Percentiles rank a stretch among this genome's conserved stretches.
phyloP scores from a whole-genome alignment of 2,888 invertebrate genomes.

The Trypoxylon attenuatum region DNA sequence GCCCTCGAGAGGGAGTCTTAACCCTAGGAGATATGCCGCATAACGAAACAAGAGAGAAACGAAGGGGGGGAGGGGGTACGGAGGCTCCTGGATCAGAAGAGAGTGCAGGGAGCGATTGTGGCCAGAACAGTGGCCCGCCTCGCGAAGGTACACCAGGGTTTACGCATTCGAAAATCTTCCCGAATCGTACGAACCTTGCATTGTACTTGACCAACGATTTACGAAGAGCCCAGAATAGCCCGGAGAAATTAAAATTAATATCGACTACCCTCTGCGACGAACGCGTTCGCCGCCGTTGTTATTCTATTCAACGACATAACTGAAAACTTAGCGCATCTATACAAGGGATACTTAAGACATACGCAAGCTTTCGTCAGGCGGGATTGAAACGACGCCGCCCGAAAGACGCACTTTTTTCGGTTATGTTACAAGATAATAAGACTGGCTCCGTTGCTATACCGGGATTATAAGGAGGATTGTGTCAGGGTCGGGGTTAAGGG shows the following conservation, averaged over 20 bases:
- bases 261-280: neutral
- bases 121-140: conserved; percentile 1
- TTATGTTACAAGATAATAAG: conserved; percentile 35
- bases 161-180: no score
- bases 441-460: conserved; percentile 47
- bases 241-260: conserved; percentile 1
- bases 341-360: conserved; percentile 34
- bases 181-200: no score
- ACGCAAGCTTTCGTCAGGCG: conserved; percentile 39
- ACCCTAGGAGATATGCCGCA: conserved; percentile 51
- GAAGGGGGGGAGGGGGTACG: conserved; percentile 11
- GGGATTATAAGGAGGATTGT: no score
- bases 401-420: conserved; percentile 20
- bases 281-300: conserved; percentile 10
- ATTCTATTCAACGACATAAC: conserved; percentile 21
- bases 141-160: conserved; percentile 47
- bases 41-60: conserved; percentile 26
- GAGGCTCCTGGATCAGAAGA: conserved; percentile 12
- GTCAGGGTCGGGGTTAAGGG: neutral
- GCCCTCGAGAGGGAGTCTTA: conserved; percentile 35
- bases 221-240: conserved; percentile 23
- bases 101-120: conserved; percentile 25
- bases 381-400: conserved; percentile 35
- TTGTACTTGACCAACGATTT: conserved; percentile 64
- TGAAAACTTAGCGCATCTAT: conserved; percentile 20